Conservation (phyloP, 2,888 invertebrate species). For the Apamea monoglypha region DNA sequence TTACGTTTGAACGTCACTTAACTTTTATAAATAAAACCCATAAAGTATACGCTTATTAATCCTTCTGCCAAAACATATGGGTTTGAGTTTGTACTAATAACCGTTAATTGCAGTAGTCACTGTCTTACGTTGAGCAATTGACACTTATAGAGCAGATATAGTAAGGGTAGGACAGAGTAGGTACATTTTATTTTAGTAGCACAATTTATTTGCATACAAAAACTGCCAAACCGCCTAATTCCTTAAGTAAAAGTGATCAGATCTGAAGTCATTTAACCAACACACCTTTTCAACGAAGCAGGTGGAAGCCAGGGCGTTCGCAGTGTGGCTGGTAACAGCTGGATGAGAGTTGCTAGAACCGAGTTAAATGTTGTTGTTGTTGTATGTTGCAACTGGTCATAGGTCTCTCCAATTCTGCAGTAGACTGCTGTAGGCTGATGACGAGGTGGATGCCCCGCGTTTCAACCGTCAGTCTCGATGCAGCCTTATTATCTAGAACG, state of each 20-base stretch:
- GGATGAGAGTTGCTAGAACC: not conserved
- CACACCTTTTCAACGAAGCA: not conserved
- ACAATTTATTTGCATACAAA: not conserved
- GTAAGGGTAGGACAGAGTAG: not conserved
- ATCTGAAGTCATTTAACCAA: not conserved
- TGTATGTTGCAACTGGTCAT: not conserved
- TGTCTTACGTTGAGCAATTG: not conserved
- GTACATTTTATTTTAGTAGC: not conserved
- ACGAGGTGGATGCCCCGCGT: not conserved
- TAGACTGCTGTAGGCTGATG: not conserved
- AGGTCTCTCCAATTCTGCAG: not conserved
- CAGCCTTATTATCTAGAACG: constrained; percentile 40
- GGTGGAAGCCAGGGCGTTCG: not conserved
- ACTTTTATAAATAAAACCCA: no score
- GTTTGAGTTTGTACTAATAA: not conserved
- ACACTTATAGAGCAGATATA: not conserved
- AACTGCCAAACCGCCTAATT: not conserved
- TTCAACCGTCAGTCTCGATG: constrained; percentile 4
- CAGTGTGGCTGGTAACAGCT: not conserved
- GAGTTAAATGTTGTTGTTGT: not conserved
- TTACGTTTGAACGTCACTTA: no score
- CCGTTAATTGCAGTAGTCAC: not conserved
- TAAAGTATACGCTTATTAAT: not conserved
- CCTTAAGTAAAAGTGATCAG: not conserved
- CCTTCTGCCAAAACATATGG: not conserved